These are phyloP conservation scores for Barbus barbus DNA, from an alignment of 2,113 vertebrate genomes.

Conservation along the genomic window DNA sequence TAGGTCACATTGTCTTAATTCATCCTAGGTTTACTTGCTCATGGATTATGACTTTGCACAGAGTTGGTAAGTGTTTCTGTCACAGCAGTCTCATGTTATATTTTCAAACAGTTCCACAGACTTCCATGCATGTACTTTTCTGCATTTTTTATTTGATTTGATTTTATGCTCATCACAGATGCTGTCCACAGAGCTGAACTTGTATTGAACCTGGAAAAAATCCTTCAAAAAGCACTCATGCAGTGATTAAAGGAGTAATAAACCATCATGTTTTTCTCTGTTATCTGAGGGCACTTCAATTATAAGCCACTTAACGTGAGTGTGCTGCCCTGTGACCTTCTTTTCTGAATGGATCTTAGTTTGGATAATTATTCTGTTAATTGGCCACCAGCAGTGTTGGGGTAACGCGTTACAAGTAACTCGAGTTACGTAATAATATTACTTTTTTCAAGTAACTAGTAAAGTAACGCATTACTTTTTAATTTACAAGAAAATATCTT, in stretches of 20 bases:
- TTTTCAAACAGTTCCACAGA: background rate
- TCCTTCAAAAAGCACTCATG: background rate
- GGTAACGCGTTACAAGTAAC: too few relatives aligned
- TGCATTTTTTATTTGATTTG: background rate
- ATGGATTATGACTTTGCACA: background rate
- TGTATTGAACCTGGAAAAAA: background rate
- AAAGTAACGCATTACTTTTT: too few relatives aligned
- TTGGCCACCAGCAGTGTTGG: too few relatives aligned
- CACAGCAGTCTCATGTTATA: background rate
- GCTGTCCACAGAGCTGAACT: background rate
- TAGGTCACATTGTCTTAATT: background rate
- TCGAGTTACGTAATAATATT: too few relatives aligned
- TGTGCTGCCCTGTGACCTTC: constrained; percentile 62
- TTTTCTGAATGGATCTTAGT: constrained; percentile 69
- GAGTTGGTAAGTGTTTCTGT: background rate
- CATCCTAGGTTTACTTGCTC: background rate
- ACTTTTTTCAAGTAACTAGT: too few relatives aligned
- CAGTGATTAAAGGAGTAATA: background rate
- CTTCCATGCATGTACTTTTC: background rate
- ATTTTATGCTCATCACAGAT: background rate
- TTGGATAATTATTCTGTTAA: constrained; percentile 74
- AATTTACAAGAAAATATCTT: too few relatives aligned
- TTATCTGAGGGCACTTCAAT: constrained; percentile 73
- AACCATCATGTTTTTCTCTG: constrained; percentile 59
- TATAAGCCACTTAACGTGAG: constrained; percentile 68